Evolutionary conservation across 2,888 invertebrate genomes (phyloP), one percentile per base, ranked within the genome.

Genomic region (Apodemia duryi): DNA sequence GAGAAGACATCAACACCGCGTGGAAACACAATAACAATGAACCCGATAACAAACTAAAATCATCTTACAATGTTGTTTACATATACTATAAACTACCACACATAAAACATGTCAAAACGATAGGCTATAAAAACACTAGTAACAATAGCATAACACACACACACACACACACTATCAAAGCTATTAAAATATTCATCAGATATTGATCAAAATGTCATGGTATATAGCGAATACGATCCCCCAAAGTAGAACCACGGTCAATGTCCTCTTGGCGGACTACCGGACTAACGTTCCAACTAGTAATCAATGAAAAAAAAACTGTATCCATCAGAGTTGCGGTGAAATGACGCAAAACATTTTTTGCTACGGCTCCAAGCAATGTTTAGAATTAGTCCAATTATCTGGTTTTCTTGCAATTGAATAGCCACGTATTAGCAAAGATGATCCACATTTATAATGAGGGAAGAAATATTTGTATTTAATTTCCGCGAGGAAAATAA

Each of bases 241-340:
- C 83, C 81, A 78, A 87, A 88, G 81, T 80, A 77, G 76, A 79
- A 74, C 74, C 80, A 84, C 84, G 90, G 91, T 91, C 91, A 90
- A 88, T 74, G 91, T 82, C 86, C 91, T 69, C 75, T 66, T 63
- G 66, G 65, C 70, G 66, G 77, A 80, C 79, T 78, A 83, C 79
- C 82, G 81, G 82, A 78, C 82, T 75, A 81, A 80, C 82, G 84
- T 85, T 86, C 85, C 81, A 82, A 85, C 85, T 84, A 85, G 82
- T 83, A 81, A 81, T 82, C 80, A 82, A 74, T 75, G 82, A 84
- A 86, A 85, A 81, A 77, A 75, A 77, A 78, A 79, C 80, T 80
- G 80, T 79, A 80, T 80, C 79, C 68, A 72, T 72, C 68, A 68
- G 75, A 77, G 76, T 75, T 73, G 77, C 75, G 77, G 83, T 77